phyloP scores from a whole-genome alignment of 1,140 invertebrate species.

The Trichonephila inaurata region DNA sequence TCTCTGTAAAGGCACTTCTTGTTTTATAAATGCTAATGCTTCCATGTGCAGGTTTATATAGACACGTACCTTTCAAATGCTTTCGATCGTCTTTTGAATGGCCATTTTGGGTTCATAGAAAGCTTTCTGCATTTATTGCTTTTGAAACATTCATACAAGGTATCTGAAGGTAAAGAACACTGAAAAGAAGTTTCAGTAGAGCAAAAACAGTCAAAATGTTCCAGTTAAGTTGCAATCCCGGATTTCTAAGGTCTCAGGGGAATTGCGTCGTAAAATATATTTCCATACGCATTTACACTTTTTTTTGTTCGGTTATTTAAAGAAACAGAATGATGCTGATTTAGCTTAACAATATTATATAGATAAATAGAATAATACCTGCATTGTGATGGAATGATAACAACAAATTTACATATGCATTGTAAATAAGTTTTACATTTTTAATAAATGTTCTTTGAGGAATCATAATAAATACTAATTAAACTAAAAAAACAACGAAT shows the following conservation, averaged over 20 bases:
- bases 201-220: not conserved
- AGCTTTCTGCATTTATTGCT: conserved; percentile 15
- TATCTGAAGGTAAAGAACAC: not conserved
- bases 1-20: not conserved
- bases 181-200: not conserved
- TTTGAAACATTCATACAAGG: conserved; percentile 18
- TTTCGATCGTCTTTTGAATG: not conserved
- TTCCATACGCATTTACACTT: not conserved
- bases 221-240: not conserved
- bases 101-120: not conserved
- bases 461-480: too few relatives aligned
- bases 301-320: not conserved
- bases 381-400: too few relatives aligned
- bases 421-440: too few relatives aligned
- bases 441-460: too few relatives aligned
- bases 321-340: not conserved
- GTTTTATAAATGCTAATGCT: conserved; percentile 11
- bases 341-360: not conserved
- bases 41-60: not conserved
- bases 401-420: not conserved
- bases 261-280: not conserved
- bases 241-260: not conserved
- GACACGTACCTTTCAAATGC: conserved; percentile 21
- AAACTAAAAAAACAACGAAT: too few relatives aligned
- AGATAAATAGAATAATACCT: not conserved